Evolutionary conservation across 2,797 vertebrate species (phyloP), one percentile per base, ranked within the genome.

Genomic region (Galagoides demidoff): DNA sequence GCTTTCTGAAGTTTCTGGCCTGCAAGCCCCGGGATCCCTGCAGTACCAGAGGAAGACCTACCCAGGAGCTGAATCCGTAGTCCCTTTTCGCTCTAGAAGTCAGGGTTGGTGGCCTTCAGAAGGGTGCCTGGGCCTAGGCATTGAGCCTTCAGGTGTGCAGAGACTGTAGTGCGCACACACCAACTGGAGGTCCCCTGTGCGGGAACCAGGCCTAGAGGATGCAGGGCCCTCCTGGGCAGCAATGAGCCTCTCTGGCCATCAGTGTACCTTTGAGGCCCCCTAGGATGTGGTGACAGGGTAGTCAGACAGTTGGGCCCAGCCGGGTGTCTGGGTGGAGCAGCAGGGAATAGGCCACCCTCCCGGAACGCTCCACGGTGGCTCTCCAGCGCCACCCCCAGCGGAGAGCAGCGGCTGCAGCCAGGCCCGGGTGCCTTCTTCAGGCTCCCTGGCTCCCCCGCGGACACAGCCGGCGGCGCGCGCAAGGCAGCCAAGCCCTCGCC

Each of bases 381-480:
- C 99, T 99, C 99, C 99, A 99, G 99, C 99, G 99, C 99, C 99
- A 99, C 99, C 99, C 98, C 97, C 99, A 99, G 99, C 99, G 98
- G 98, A 98, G 97, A 96, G 29, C 96, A 71, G 98, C 98, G 97
- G 87, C 92, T 97, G 97, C 97, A 96, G 76, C 64, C 34, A 23
- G 29, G 34, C 45, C 88, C 37, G 0, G 4, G 27, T 17, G 37
- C 85, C 83, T 61, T 49, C 61, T n/a, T 19, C 82, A 3, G 1
- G 70, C 64, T 94, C 16, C 82, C 52, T 0, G 1, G 39, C 43
- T 95, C 27, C 68, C 16, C 23, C 0, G 16, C 13, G 49, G 49
- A 68, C 86, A 11, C 52, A 1, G 66, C 27, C 0, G 64, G 55
- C 27, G 2, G 81, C 7, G n/a, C 5, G 14, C 4, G 3, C 29